A percentile compares a stretch with the other conserved stretches of the same genome.
These are phyloP conservation scores for Phaedon cochleariae DNA, from an alignment of 2,888 invertebrate genomes.

Conservation along the genomic window DNA sequence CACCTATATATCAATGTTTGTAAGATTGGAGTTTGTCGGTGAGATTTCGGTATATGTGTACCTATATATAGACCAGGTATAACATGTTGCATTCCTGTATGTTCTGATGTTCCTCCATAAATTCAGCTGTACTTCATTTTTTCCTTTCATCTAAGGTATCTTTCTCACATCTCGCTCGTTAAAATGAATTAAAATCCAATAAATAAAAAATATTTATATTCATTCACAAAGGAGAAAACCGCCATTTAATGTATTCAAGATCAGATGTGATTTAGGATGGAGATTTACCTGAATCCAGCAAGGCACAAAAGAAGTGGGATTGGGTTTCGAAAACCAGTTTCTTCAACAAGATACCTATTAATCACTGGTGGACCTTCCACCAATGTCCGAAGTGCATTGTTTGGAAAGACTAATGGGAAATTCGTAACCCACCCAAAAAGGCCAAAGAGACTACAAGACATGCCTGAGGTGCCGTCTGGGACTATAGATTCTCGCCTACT, in stretches of 20 bases:
- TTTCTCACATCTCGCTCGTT: slow-evolving; percentile 18
- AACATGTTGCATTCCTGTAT: background rate
- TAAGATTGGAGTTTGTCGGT: too few relatives aligned
- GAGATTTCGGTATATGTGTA: background rate
- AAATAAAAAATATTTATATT: slow-evolving; percentile 30
- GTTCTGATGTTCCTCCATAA: slow-evolving; percentile 4
- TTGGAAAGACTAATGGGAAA: slow-evolving; percentile 54
- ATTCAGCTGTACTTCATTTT: background rate
- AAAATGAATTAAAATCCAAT: slow-evolving; percentile 33
- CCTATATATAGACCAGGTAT: background rate
- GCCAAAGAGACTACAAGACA: slow-evolving; percentile 20
- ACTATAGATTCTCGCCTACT: slow-evolving; percentile 50
- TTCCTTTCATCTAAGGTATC: slow-evolving; percentile 9
- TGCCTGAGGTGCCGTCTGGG: slow-evolving; percentile 52
- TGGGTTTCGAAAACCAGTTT: slow-evolving; percentile 30
- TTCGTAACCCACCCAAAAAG: slow-evolving; percentile 52
- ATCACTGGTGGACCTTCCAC: slow-evolving; percentile 49
- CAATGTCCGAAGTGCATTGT: slow-evolving; percentile 54
- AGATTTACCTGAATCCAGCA: slow-evolving; percentile 32
- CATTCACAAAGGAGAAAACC: slow-evolving; percentile 21
- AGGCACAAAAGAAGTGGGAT: slow-evolving; percentile 31
- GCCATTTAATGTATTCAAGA: slow-evolving; percentile 31
- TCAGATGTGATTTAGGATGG: slow-evolving; percentile 17
- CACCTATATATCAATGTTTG: too few relatives aligned
- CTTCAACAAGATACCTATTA: slow-evolving; percentile 50